Percentiles rank a stretch among this genome's conserved stretches.
These are phyloP conservation scores for Ceratina japonica DNA, from an alignment of 1,140 invertebrate genomes.

Conservation along the genomic window DNA sequence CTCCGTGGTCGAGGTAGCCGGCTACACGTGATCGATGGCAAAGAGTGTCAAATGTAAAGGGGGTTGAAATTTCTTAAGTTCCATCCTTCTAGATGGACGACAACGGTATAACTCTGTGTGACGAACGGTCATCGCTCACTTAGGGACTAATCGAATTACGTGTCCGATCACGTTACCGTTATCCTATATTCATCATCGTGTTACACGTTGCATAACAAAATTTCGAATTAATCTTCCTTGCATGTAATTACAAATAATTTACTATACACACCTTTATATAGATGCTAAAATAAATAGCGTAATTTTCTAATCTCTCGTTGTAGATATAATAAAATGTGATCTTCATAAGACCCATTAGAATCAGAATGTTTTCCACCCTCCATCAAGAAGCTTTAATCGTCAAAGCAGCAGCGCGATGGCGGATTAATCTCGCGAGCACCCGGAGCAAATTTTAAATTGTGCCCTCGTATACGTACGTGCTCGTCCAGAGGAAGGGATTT, in stretches of 20 bases:
- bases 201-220: conserved; percentile 14
- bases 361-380: no score
- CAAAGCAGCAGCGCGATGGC: background rate
- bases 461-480: conserved; percentile 33
- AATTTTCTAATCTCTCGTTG: no score
- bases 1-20: background rate
- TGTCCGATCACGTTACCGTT: conserved; percentile 27
- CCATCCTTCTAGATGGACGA: conserved; percentile 10
- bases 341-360: no score
- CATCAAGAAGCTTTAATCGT: no score
- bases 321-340: no score
- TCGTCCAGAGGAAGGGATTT: conserved; percentile 53
- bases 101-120: conserved; percentile 17
- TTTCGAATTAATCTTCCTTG: background rate
- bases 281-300: no score
- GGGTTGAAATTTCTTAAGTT: conserved; percentile 36
- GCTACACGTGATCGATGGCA: conserved; percentile 28
- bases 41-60: conserved; percentile 10
- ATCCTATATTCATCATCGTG: conserved; percentile 14
- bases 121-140: conserved; percentile 38
- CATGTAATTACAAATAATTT: background rate
- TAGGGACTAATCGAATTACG: conserved; percentile 32
- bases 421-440: conserved; percentile 18
- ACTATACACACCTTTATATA: no score
- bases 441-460: conserved; percentile 43